Evolutionary conservation across 2,797 vertebrate species (phyloP), one percentile per base, ranked within the genome.

Genomic region (Taenioides sp.): DNA sequence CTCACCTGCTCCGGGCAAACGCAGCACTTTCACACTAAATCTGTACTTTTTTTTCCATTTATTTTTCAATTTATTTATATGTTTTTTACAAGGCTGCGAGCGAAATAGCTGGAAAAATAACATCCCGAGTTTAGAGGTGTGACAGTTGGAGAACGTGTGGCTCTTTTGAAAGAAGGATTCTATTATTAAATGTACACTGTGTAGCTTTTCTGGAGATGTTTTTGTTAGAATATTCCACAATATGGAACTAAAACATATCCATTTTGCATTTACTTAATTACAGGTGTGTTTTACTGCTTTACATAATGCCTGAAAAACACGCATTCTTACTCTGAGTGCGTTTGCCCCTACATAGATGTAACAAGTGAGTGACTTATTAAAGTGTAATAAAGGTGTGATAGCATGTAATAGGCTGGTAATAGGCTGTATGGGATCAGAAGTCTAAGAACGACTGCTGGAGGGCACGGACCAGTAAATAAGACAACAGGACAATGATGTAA

Each of bases 21-120:
- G 28, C 17, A 20, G 28, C 60, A 62, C 31, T 62, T 62, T 62
- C 60, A 62, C 60, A 34, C 60, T 10, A 62, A 62, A 62, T 31
- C 28, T 6, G 4, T 25, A n/a, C 9, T 18, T 37, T 27, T 27
- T 59, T 62, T 61, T 20, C 27, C 0, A 6, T 34, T 14, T 17
- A 17, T n/a, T 20, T n/a, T 20, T 20, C 40, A 43, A 43, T 43
- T 34, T 7, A 5, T 16, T 60, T 28, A 6, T 17, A 18, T 27
- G 7, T 50, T 54, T 34, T 54, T 54, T 37, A 22, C 52, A 54
- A 54, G 18, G 49, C 18, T n/a, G 20, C 58, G 1, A 60, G 27
- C 27, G 4, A 5, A 27, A n/a, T 17, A 17, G 57, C 2, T 20
- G 7, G 28, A 60, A 4, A 31, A 60, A 61, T 61, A 34, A 20